Evolutionary conservation across 2,797 vertebrate genomes (phyloP), one percentile per base, ranked within the genome.

Genomic region (Chromobotia macracanthus): DNA sequence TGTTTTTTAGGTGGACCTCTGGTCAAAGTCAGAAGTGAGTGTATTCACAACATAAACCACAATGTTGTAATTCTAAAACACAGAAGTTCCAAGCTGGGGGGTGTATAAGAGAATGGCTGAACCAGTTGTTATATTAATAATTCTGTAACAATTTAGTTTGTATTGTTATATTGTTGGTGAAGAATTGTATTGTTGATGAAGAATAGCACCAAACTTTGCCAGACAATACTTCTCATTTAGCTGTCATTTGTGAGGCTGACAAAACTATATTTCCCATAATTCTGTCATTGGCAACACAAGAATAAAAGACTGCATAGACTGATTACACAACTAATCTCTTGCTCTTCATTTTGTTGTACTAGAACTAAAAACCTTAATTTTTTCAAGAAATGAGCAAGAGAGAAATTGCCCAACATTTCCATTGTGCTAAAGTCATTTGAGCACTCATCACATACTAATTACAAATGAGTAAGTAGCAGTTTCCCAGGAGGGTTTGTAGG

Each of bases 401-500:
- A 75, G 6, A 55, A 12, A 56, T 66, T 75, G 31, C 38, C 18
- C 41, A 35, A 51, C 75, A 21, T 70, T 61, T 77, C 60, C 58
- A 58, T 68, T 38, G 23, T 35, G 44, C 8, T 53, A 77, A 28
- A 69, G 68, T 48, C 55, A 10, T 25, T 58, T 60, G 18, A 67
- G 46, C n/a, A 16, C 53, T 58, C 53, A 60, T 31, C 41, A 50
- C n/a, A 63, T 77, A 44, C 11, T 19, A 69, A 77, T 41, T 51
- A 70, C 28, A 9, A 69, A 63, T 11, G 5, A 16, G 9, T 61
- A 50, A 69, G 66, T 35, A 50, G 66, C 55, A 70, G 63, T 66
- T 70, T 70, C 56, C 55, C 75, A 13, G n/a, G 56, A 78, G 66
- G 44, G 51, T 44, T 63, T 70, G 55, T 61, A 77, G 28, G 55